A percentile compares a stretch with the other conserved stretches of the same genome.
Evolutionary conservation across 1,140 invertebrate genomes (phyloP).

Genomic region (Drosophila chauvacae): DNA sequence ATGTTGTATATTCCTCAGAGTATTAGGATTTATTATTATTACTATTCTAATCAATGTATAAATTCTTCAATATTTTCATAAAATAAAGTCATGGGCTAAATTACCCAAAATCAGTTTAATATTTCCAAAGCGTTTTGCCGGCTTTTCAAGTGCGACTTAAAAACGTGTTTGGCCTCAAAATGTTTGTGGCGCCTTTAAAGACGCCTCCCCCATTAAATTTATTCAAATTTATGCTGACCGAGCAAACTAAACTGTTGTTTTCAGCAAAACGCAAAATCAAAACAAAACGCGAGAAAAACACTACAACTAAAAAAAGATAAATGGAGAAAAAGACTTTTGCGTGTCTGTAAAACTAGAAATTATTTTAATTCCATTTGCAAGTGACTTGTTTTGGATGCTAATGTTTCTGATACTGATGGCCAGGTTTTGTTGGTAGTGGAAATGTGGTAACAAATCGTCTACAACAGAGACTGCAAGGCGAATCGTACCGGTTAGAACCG

Average conservation of each 20-base stretch:
- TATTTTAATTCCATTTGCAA: slow-evolving; percentile 66
- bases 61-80: not conserved
- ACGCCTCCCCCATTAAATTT: not conserved
- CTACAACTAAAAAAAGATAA: not conserved
- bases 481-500: slow-evolving; percentile 68
- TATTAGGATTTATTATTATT: not conserved
- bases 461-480: slow-evolving; percentile 44
- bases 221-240: slow-evolving; percentile 34
- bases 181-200: slow-evolving; percentile 6
- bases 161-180: slow-evolving; percentile 4
- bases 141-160: not conserved
- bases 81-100: no score
- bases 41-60: not conserved
- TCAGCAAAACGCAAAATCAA: slow-evolving; percentile 34
- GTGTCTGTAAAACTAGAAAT: slow-evolving; percentile 44
- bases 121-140: no score
- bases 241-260: slow-evolving; percentile 24
- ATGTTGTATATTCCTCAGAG: no score
- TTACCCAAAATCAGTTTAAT: no score
- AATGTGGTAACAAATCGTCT: slow-evolving; percentile 39
- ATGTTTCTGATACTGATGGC: slow-evolving; percentile 15
- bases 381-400: slow-evolving; percentile 22
- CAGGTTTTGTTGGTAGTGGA: slow-evolving; percentile 19
- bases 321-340: slow-evolving; percentile 7
- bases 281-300: slow-evolving; percentile 50